Conservation (phyloP, 2,797 vertebrate species). For the Bucorvus abyssinicus region DNA sequence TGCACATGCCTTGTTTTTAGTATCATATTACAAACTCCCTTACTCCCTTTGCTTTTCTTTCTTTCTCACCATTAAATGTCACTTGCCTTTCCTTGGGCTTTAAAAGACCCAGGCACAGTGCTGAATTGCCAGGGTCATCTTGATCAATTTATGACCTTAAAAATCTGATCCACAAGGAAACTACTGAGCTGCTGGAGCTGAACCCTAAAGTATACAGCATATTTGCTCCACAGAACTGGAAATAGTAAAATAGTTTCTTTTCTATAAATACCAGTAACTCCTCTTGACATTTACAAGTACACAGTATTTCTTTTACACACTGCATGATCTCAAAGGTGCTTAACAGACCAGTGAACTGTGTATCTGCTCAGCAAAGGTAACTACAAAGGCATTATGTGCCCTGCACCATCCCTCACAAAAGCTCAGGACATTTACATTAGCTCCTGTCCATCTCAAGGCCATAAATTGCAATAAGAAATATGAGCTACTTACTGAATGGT, state of each 20-base stretch:
- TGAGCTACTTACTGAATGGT: slow-evolving; percentile 32
- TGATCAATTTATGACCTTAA: slow-evolving; percentile 73
- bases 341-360: slow-evolving; percentile 49
- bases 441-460: background rate
- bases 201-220: slow-evolving; percentile 58
- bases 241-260: slow-evolving; percentile 72
- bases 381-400: background rate
- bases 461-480: slow-evolving; percentile 45
- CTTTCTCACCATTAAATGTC: background rate
- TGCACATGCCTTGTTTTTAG: background rate
- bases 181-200: slow-evolving; percentile 53
- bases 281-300: slow-evolving; percentile 77
- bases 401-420: background rate
- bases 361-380: slow-evolving; percentile 27
- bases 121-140: slow-evolving; percentile 60
- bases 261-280: slow-evolving; percentile 76
- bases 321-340: slow-evolving; percentile 49
- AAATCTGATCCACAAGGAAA: slow-evolving; percentile 52
- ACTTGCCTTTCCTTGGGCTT: slow-evolving; percentile 24
- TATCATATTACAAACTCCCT: background rate
- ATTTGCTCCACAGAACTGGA: slow-evolving; percentile 69
- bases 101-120: slow-evolving; percentile 9
- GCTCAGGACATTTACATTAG: slow-evolving; percentile 34
- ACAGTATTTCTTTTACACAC: slow-evolving; percentile 55
- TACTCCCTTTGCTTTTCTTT: slow-evolving; percentile 9